These are phyloP conservation scores for Halcyon chelicuti DNA, from an alignment of 2,797 vertebrate genomes.

Conservation along the genomic window DNA sequence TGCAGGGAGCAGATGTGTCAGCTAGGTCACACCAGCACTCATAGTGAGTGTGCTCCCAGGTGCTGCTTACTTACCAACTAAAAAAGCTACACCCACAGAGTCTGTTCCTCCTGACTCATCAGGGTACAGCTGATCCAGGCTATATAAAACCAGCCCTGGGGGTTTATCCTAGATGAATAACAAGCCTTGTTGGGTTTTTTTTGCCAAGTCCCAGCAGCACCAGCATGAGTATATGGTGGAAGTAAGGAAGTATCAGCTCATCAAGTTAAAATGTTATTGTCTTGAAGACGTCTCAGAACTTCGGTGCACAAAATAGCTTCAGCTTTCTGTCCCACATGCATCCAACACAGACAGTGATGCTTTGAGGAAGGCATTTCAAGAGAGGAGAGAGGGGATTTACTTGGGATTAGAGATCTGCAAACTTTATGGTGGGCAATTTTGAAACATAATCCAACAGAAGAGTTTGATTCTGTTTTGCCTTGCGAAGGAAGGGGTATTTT, in stretches of 20 bases:
- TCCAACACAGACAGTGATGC: background rate
- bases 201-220: background rate
- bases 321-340: background rate
- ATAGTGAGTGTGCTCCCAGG: background rate
- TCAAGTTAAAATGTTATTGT: background rate
- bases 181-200: background rate
- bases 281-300: background rate
- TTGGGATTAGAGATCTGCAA: background rate
- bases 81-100: background rate
- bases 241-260: background rate
- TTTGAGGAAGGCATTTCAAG: background rate
- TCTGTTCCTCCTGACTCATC: background rate
- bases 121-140: background rate
- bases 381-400: background rate
- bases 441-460: background rate
- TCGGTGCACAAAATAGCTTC: fast-evolving
- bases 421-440: background rate
- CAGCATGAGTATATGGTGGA: background rate
- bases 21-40: background rate
- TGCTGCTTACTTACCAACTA: background rate
- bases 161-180: background rate
- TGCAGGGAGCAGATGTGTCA: background rate
- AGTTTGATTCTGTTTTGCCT: background rate
- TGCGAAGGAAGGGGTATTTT: background rate
- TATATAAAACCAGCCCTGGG: background rate